These are phyloP conservation scores for Dexiosoma caninum DNA, from an alignment of 2,888 invertebrate species.

Conservation along the genomic window DNA sequence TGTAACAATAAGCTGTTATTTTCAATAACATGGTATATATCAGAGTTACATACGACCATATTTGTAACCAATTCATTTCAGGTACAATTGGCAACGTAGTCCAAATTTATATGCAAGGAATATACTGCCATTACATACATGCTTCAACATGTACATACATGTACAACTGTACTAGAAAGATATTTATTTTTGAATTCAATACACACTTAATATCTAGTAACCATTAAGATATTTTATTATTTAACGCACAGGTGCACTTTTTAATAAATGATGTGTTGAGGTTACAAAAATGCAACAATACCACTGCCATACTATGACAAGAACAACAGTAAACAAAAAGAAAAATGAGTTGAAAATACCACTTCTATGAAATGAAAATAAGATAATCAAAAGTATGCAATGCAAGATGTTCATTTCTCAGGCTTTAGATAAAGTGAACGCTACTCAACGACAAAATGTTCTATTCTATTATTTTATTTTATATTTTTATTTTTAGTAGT, in stretches of 20 bases:
- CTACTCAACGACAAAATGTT: conserved; percentile 22
- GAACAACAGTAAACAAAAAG: neutral
- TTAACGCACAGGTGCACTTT: conserved; percentile 18
- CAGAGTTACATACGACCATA: no score
- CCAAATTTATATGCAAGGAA: no score
- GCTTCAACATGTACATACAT: no score
- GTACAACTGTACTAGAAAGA: neutral
- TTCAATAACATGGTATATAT: no score
- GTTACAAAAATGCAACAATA: conserved; percentile 5
- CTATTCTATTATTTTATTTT: neutral
- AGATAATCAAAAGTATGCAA: conserved; percentile 30
- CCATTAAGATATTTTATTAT: neutral
- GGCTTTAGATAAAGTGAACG: conserved; percentile 36
- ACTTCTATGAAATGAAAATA: conserved; percentile 3
- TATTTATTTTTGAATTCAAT: neutral
- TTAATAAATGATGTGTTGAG: conserved; percentile 10
- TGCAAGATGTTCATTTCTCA: conserved; percentile 54
- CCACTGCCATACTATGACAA: neutral
- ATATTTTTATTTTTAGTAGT: neutral
- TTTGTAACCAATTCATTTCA: no score
- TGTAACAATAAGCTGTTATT: no score
- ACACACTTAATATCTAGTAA: neutral
- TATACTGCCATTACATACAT: no score
- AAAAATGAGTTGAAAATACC: neutral
- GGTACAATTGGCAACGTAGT: no score